Base-by-base conservation (phyloP, 1,140 invertebrate genomes). In the Archegozetes longisetosus region DNA sequence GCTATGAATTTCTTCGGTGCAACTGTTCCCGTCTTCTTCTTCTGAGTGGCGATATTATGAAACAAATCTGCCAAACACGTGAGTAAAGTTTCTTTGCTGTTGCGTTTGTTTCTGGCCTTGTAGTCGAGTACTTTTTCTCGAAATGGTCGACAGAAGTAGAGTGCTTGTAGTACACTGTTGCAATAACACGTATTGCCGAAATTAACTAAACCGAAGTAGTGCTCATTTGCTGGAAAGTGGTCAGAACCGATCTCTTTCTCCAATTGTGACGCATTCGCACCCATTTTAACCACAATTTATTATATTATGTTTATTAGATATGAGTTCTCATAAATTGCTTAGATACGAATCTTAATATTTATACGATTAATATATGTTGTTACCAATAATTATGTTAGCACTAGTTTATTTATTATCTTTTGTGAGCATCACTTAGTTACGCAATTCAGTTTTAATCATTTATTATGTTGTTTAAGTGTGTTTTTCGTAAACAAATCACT, bases 141-240 rank as follows among this genome's bases (percentile, higher is more conserved):
- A 72, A 99, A 98, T 62, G 94, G 94, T 70, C 91, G 86, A 74
- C 96, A 99, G 73, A 98, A 99, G 72, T 98, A 99, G 57, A 99
- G 78, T 22, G 96, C 96, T 82, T 99, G 96, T 58, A 99, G 78
- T 57, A 99, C 96, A 47, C 93, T 98, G 76, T 99, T 99, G 72
- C 92, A 96, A 71, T 99, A 99, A 75, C 96, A 99, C 12, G 96
- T 99, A 75, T 99, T 99, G 58, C 96, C 96, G 82, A 99, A 99
- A 82, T 96, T 97, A 62, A 96, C 89, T 76, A 98, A 80, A 71
- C 93, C 93, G 80, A 97, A 97, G 74, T 95, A 97, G 75, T 95
- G 89, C 76, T 98, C 93, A 76, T 96, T 97, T 55, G 86, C 84
- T 69, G 93, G 91, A 76, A 97, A 93, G 72, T 93, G 86, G 76